Percentiles rank a stretch among this genome's conserved stretches.
phyloP scores from a whole-genome alignment of 2,113 vertebrate genomes.

The Clarias gariepinus region DNA sequence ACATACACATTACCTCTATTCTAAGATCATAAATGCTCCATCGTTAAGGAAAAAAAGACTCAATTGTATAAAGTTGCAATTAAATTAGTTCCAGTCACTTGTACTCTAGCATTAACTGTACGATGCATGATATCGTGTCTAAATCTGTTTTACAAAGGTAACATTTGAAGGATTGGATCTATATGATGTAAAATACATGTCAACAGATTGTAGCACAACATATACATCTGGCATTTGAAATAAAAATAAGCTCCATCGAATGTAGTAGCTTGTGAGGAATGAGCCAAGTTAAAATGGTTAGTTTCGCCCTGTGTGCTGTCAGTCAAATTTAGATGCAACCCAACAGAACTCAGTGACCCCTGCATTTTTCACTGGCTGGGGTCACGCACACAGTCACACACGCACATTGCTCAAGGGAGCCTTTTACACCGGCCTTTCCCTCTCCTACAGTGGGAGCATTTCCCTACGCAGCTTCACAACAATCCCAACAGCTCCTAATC shows the following conservation, averaged over 20 bases:
- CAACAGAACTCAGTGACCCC: constrained; percentile 86
- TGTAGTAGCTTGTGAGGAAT: constrained; percentile 31
- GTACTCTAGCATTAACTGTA: background rate
- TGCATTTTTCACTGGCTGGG: constrained; percentile 89
- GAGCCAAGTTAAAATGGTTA: constrained; percentile 52
- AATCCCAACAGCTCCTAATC: constrained; percentile 87
- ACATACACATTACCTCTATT: background rate
- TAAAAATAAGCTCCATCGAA: constrained; percentile 43
- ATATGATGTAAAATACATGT: constrained; percentile 16
- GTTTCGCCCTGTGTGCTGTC: constrained; percentile 78
- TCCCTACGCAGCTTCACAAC: constrained; percentile 87
- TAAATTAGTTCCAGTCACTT: constrained; percentile 18
- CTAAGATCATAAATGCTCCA: no score
- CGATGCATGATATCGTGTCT: background rate
- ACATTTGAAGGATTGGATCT: background rate
- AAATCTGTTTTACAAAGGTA: background rate
- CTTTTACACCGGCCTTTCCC: constrained; percentile 87
- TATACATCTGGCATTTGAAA: constrained; percentile 33
- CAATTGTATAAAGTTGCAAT: background rate
- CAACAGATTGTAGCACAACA: constrained; percentile 12
- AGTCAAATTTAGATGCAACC: constrained; percentile 75
- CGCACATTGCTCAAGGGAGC: constrained; percentile 76
- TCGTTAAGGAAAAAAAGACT: background rate
- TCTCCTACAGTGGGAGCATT: constrained; percentile 91
- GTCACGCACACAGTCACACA: constrained; percentile 68